Percentiles rank a stretch among this genome's conserved stretches.
phyloP scores from a whole-genome alignment of 2,797 vertebrate genomes.

The Sebastes vulpes region DNA sequence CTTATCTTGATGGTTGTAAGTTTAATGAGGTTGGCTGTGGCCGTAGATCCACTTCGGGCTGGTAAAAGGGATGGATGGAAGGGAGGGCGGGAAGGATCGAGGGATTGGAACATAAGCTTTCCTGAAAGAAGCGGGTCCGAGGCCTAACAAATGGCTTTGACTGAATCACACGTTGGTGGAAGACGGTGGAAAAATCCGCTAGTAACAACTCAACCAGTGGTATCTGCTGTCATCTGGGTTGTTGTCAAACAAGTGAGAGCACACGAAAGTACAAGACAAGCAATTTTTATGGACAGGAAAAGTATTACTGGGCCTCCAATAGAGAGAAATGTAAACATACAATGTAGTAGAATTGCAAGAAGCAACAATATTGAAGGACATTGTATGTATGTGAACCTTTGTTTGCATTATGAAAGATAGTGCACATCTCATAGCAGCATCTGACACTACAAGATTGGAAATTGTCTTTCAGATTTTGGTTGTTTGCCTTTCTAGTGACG shows the following conservation, averaged over 20 bases:
- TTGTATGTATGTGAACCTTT: neutral
- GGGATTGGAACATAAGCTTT: constrained; percentile 7
- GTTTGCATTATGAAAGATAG: constrained; percentile 3
- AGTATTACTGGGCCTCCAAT: neutral
- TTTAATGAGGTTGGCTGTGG: constrained; percentile 76
- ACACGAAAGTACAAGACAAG: neutral
- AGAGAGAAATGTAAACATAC: constrained; percentile 8
- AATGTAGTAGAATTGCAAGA: neutral
- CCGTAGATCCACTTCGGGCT: constrained; percentile 32
- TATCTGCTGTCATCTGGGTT: constrained; percentile 23
- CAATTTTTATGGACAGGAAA: neutral
- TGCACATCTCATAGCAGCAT: neutral
- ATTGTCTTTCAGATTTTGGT: constrained; percentile 21
- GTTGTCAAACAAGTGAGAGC: constrained; percentile 23
- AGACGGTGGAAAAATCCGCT: constrained; percentile 22
- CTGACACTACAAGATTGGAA: constrained; percentile 9
- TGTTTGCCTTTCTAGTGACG: constrained; percentile 27
- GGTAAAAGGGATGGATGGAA: neutral
- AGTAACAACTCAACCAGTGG: constrained; percentile 28
- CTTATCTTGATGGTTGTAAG: constrained; percentile 75
- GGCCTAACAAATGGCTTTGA: constrained; percentile 23
- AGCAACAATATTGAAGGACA: neutral
- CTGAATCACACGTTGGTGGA: neutral
- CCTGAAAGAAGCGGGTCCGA: constrained; percentile 11
- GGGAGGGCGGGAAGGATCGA: neutral